A percentile compares a stretch with the other conserved stretches of the same genome.
Conservation (phyloP, 1,140 invertebrate genomes). For the Chymomyza costata region DNA sequence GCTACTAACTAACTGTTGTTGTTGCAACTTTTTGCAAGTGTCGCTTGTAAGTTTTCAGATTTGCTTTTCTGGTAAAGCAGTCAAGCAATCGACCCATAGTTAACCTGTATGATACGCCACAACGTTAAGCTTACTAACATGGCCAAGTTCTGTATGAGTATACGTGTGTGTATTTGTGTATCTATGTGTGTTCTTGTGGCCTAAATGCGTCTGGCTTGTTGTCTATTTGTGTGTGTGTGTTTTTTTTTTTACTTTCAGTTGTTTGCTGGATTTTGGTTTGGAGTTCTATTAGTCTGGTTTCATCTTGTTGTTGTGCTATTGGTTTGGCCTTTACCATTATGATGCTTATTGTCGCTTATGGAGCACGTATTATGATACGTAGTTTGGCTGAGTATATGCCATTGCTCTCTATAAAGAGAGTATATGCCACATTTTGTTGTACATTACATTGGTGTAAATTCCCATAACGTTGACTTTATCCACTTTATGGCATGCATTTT, state of each 20-base stretch:
- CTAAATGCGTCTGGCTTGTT: too few relatives aligned
- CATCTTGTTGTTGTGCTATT: too few relatives aligned
- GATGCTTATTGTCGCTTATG: slow-evolving; percentile 50
- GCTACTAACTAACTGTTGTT: slow-evolving; percentile 9
- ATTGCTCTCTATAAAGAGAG: too few relatives aligned
- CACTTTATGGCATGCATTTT: too few relatives aligned
- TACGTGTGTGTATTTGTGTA: slow-evolving; percentile 1
- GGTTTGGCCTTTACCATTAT: slow-evolving; percentile 28
- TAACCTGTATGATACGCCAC: slow-evolving; percentile 13
- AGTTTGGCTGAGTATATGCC: too few relatives aligned
- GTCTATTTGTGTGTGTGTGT: slow-evolving; percentile 18
- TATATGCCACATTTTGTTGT: slow-evolving; percentile 1
- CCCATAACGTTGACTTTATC: too few relatives aligned
- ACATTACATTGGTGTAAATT: too few relatives aligned
- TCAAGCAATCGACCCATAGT: background rate
- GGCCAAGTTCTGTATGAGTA: background rate
- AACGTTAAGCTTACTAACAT: slow-evolving; percentile 1
- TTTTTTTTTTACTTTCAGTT: too few relatives aligned
- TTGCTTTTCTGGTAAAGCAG: slow-evolving; percentile 36
- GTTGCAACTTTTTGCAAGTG: slow-evolving; percentile 24
- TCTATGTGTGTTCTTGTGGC: slow-evolving; percentile 12
- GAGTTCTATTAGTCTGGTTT: too few relatives aligned
- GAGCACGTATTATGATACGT: slow-evolving; percentile 51
- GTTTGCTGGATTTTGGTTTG: too few relatives aligned
- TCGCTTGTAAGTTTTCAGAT: slow-evolving; percentile 49